Evolutionary conservation across 2,888 invertebrate species (phyloP).

Genomic region (Hypomecis punctinalis): DNA sequence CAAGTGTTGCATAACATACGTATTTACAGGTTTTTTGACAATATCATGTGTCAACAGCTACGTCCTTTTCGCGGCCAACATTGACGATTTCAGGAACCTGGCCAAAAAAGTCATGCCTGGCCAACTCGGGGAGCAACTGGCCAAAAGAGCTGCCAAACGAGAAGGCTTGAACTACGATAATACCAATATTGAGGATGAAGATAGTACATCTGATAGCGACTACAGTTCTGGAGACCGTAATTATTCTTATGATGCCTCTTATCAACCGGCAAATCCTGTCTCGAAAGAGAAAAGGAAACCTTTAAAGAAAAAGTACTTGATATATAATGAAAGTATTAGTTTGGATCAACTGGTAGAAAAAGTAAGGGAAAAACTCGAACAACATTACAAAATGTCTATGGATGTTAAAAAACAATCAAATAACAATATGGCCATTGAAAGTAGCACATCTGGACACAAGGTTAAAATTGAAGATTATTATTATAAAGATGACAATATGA

Average conservation of each 20-base stretch:
- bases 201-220: not conserved
- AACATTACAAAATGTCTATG: conserved; percentile 33
- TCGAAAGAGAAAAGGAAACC: not conserved
- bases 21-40: conserved; percentile 28
- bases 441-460: not conserved
- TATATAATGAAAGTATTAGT: conserved; percentile 34
- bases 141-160: conserved; percentile 42
- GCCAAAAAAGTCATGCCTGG: conserved; percentile 56
- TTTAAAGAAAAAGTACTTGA: conserved; percentile 1
- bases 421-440: not conserved
- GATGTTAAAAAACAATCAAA: not conserved
- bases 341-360: conserved; percentile 55
- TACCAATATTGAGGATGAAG: not conserved
- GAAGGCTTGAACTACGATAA: conserved; percentile 10
- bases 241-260: not conserved
- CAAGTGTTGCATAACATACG: no score
- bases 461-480: conserved; percentile 20
- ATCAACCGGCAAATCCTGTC: not conserved
- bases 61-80: conserved; percentile 57
- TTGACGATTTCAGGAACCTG: conserved; percentile 57
- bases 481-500: conserved; percentile 22
- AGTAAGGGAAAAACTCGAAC: conserved; percentile 52
- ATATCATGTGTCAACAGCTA: conserved; percentile 25
- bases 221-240: not conserved
- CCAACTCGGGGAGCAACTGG: conserved; percentile 50